Evolutionary conservation across 2,888 invertebrate species (phyloP).

Genomic region (Cosmopolites sordidus): DNA sequence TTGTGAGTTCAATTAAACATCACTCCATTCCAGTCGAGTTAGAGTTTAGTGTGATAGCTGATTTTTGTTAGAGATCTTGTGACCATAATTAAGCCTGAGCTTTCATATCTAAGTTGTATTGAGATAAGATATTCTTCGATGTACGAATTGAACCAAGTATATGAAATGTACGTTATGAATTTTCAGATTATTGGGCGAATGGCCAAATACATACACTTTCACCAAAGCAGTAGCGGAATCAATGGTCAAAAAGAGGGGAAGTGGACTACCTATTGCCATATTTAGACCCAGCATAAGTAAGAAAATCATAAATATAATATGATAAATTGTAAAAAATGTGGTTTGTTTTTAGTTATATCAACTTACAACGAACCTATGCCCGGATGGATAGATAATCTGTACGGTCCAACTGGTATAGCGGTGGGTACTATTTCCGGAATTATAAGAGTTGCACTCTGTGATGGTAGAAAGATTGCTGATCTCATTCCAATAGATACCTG

Average conservation of each 20-base stretch:
- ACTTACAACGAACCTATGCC: constrained; percentile 47
- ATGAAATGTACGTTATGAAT: no score
- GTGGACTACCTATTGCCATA: constrained; percentile 66
- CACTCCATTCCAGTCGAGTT: no score
- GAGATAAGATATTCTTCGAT: neutral
- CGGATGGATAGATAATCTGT: constrained; percentile 67
- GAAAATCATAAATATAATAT: neutral
- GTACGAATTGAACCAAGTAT: neutral
- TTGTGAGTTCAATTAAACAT: no score
- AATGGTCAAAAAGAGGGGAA: constrained; percentile 56
- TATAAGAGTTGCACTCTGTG: constrained; percentile 55
- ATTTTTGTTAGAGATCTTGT: no score
- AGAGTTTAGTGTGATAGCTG: no score
- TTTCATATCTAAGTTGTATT: no score
- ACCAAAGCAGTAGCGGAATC: constrained; percentile 82
- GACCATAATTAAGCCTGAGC: no score
- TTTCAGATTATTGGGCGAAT: constrained; percentile 38
- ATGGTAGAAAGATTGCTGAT: constrained; percentile 53
- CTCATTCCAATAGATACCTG: constrained; percentile 65
- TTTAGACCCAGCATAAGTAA: constrained; percentile 58
- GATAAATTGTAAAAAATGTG: neutral
- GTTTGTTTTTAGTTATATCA: constrained; percentile 38
- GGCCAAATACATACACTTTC: constrained; percentile 84
- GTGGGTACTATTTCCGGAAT: constrained; percentile 55
- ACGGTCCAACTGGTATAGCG: constrained; percentile 59